phyloP scores from a whole-genome alignment of 2,888 invertebrate genomes.

The Cancer borealis region DNA sequence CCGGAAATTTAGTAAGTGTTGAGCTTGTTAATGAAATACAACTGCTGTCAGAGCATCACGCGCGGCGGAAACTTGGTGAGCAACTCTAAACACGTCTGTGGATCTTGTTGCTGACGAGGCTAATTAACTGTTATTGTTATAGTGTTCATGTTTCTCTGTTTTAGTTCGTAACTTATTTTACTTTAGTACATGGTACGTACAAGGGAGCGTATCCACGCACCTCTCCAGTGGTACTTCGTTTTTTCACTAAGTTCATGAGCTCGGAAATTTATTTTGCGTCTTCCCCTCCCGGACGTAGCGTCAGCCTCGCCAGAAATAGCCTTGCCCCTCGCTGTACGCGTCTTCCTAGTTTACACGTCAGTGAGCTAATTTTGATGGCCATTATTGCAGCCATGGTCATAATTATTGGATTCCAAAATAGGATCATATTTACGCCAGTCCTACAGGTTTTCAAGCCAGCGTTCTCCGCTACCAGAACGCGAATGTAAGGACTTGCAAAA shows the following conservation, averaged over 20 bases:
- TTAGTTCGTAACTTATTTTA: background rate
- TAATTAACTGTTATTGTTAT: background rate
- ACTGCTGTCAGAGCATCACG: background rate
- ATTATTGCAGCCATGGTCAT: background rate
- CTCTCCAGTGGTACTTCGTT: background rate
- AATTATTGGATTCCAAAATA: background rate
- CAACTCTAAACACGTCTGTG: background rate
- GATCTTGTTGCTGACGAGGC: background rate
- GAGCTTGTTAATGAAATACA: background rate
- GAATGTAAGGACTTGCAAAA: constrained; percentile 4
- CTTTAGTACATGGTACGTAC: background rate
- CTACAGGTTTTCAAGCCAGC: background rate
- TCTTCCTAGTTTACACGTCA: background rate
- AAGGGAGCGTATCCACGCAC: background rate
- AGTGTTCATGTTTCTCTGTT: background rate
- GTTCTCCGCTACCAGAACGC: background rate
- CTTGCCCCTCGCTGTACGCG: background rate
- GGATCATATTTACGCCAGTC: background rate
- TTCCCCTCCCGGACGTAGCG: constrained; percentile 54
- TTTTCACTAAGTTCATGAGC: constrained; percentile 12
- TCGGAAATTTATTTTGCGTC: constrained; percentile 5
- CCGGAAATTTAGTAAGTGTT: background rate
- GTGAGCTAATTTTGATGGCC: constrained; percentile 1
- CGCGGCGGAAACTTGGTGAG: background rate
- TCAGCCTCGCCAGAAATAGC: constrained; percentile 26